These are phyloP conservation scores for Drosophila anomalipes DNA, from an alignment of 2,888 invertebrate genomes.

Conservation along the genomic window DNA sequence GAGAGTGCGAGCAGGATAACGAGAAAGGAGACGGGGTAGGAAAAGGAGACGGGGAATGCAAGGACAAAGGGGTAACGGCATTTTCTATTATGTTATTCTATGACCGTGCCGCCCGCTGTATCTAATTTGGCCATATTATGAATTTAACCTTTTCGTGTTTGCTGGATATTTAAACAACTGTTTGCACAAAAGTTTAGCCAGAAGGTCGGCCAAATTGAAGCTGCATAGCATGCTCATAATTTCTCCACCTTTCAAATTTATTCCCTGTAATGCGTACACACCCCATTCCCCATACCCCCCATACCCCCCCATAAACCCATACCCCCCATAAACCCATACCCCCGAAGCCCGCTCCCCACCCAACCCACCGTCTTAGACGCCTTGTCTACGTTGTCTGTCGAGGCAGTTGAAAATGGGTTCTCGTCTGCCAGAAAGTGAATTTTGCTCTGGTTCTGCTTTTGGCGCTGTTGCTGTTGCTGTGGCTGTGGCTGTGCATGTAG, in stretches of 20 bases:
- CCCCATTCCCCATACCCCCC: background rate
- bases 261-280: constrained; percentile 68
- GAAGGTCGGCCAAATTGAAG: constrained; percentile 67
- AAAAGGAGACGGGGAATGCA: constrained; percentile 11
- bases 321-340: background rate
- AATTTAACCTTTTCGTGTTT: constrained; percentile 81
- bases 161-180: constrained; percentile 81
- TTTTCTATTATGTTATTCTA: constrained; percentile 77
- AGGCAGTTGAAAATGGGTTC: constrained; percentile 45
- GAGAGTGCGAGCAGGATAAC: background rate
- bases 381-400: constrained; percentile 47
- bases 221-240: constrained; percentile 69
- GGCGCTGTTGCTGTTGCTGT: background rate
- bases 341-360: background rate
- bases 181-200: constrained; percentile 79
- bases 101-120: constrained; percentile 59
- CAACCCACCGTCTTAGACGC: constrained; percentile 25
- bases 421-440: constrained; percentile 69
- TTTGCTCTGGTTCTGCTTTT: constrained; percentile 49
- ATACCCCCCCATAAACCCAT: fast-evolving
- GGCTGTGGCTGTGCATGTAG: background rate
- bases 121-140: constrained; percentile 81
- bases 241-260: constrained; percentile 68
- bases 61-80: constrained; percentile 36
- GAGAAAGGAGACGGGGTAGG: background rate